Evolutionary conservation across 1,140 invertebrate genomes (phyloP).

Genomic region (Drosophila oshimai): DNA sequence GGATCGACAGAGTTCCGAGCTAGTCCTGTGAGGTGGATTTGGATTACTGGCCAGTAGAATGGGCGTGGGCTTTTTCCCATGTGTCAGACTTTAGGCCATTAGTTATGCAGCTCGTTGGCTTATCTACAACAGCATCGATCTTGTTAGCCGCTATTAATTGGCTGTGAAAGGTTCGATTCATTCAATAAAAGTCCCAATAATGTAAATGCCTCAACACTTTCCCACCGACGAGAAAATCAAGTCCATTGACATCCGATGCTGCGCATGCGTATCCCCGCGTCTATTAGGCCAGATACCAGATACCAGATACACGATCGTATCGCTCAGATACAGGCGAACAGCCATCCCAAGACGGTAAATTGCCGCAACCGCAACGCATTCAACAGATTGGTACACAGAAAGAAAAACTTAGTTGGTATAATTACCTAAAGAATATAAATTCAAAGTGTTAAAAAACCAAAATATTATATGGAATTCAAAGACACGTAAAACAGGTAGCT

Average conservation of each 20-base stretch:
- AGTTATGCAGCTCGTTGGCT: conserved; percentile 58
- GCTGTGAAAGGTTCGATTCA: conserved; percentile 75
- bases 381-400: conserved; percentile 15
- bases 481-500: too few relatives aligned
- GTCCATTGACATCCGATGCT: conserved; percentile 69
- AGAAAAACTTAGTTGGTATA: neutral
- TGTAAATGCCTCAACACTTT: conserved; percentile 74
- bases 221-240: conserved; percentile 47
- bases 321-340: conserved; percentile 52
- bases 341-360: conserved; percentile 48
- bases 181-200: conserved; percentile 73
- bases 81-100: conserved; percentile 45
- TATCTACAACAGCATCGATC: conserved; percentile 68
- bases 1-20: neutral
- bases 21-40: neutral
- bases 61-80: conserved; percentile 19
- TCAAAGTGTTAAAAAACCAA: too few relatives aligned
- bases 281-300: conserved; percentile 67
- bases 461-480: too few relatives aligned
- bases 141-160: conserved; percentile 78
- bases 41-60: neutral
- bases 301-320: conserved; percentile 47
- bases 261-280: conserved; percentile 40
- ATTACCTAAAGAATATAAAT: too few relatives aligned
- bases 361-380: conserved; percentile 55